A percentile compares a stretch with the other conserved stretches of the same genome.
phyloP scores from a whole-genome alignment of 2,113 vertebrate species.

The Megaceryle maxima region DNA sequence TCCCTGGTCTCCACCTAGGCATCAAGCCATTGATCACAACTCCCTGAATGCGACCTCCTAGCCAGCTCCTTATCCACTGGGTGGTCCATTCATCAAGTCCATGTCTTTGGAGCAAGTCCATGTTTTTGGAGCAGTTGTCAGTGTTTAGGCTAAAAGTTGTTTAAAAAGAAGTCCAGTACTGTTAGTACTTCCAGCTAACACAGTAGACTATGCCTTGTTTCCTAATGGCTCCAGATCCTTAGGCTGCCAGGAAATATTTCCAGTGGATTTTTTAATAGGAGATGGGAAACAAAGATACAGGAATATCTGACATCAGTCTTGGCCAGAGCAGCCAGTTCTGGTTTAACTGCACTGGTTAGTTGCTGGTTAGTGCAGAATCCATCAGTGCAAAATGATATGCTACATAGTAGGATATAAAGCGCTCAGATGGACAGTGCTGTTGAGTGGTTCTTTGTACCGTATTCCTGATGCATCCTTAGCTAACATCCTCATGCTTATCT shows the following conservation, averaged over 20 bases:
- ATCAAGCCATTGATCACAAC: no score
- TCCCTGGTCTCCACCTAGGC: no score
- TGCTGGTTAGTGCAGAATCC: not conserved
- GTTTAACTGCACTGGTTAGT: not conserved
- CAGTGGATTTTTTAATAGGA: slow-evolving; percentile 26
- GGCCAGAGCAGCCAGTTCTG: not conserved
- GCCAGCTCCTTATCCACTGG: no score
- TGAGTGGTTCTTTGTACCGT: not conserved
- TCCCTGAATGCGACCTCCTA: no score
- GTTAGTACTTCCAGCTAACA: not conserved
- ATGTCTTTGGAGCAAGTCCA: not conserved
- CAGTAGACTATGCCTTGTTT: not conserved
- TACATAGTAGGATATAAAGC: not conserved
- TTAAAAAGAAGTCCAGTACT: not conserved
- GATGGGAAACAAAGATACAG: not conserved
- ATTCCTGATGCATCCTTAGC: not conserved
- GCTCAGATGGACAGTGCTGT: not conserved
- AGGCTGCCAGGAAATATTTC: slow-evolving; percentile 24
- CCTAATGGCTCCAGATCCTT: not conserved
- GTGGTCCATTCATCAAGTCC: no score
- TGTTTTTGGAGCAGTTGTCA: not conserved
- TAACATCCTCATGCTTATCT: not conserved
- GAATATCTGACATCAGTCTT: slow-evolving; percentile 46
- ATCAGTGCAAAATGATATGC: not conserved
- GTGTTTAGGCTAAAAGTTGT: not conserved